Percentiles rank a stretch among this genome's conserved stretches.
phyloP scores from a whole-genome alignment of 2,113 vertebrate genomes.

The Rhinoderma darwinii region DNA sequence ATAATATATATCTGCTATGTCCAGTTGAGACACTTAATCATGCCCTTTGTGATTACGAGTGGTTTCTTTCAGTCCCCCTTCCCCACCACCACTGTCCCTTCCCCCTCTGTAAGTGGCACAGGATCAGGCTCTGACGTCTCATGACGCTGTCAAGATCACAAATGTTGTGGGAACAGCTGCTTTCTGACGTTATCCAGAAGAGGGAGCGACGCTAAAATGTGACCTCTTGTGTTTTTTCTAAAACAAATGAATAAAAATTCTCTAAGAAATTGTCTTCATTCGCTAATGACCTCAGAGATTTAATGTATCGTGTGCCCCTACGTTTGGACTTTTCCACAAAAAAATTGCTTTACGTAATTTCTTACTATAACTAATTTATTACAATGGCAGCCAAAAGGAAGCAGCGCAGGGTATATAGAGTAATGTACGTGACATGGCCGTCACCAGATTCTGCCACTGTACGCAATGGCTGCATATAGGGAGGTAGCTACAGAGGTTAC shows the following conservation, averaged over 20 bases:
- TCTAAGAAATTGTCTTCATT: background rate
- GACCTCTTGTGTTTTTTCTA: slow-evolving; percentile 8
- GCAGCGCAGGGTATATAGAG: background rate
- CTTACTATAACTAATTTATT: background rate
- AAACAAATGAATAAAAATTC: slow-evolving; percentile 26
- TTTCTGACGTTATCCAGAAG: slow-evolving; percentile 18
- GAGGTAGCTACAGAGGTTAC: background rate
- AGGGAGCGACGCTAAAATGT: background rate
- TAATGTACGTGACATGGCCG: background rate
- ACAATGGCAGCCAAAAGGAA: background rate
- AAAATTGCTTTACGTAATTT: background rate
- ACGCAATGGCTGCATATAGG: background rate
- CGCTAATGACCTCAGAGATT: background rate
- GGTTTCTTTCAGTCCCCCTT: background rate
- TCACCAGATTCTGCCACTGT: background rate
- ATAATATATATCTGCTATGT: background rate
- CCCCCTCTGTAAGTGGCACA: background rate
- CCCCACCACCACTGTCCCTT: background rate
- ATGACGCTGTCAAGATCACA: slow-evolving; percentile 36
- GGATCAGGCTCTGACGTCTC: slow-evolving; percentile 24
- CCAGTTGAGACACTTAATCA: background rate
- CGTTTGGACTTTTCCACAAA: background rate
- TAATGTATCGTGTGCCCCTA: background rate
- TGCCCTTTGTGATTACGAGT: background rate
- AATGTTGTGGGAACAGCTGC: slow-evolving; percentile 40